Evolutionary conservation across 37 sponge, comb jelly and placozoan genomes (phyloP).

Genomic region (Agelas oroides): DNA sequence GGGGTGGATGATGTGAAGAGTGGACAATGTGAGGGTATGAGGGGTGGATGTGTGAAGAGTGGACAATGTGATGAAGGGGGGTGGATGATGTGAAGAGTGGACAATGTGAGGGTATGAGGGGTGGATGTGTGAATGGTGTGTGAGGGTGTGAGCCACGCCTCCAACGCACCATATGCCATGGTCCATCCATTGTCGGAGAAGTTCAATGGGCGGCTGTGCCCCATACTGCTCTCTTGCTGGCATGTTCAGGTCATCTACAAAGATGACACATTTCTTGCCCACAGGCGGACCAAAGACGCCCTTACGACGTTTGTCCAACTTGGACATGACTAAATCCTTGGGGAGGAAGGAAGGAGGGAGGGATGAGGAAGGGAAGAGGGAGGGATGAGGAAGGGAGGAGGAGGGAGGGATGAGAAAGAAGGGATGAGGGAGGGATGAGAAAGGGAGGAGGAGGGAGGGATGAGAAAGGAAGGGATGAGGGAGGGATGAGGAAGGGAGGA

Average conservation of each 20-base stretch:
- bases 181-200: slow-evolving; percentile 97
- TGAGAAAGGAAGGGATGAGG: too few relatives aligned
- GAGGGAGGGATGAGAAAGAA: too few relatives aligned
- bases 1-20: not conserved
- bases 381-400: too few relatives aligned
- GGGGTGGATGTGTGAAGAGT: too few relatives aligned
- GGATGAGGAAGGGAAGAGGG: too few relatives aligned
- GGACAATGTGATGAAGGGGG: too few relatives aligned
- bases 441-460: too few relatives aligned
- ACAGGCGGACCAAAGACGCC: slow-evolving; percentile 97
- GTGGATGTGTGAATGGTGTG: not conserved
- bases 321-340: slow-evolving; percentile 96
- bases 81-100: too few relatives aligned
- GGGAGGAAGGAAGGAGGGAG: not conserved
- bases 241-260: slow-evolving; percentile 99
- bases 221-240: slow-evolving; percentile 96
- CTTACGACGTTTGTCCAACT: slow-evolving; percentile 94
- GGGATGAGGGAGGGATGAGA: too few relatives aligned
- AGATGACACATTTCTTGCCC: slow-evolving; percentile 96
- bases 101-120: too few relatives aligned
- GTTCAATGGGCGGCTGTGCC: slow-evolving; percentile 99
- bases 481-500: too few relatives aligned
- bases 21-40: too few relatives aligned
- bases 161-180: slow-evolving; percentile 85
- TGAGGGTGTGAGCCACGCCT: not conserved